phyloP scores from a whole-genome alignment of 2,113 vertebrate species.

The Isurus oxyrinchus region DNA sequence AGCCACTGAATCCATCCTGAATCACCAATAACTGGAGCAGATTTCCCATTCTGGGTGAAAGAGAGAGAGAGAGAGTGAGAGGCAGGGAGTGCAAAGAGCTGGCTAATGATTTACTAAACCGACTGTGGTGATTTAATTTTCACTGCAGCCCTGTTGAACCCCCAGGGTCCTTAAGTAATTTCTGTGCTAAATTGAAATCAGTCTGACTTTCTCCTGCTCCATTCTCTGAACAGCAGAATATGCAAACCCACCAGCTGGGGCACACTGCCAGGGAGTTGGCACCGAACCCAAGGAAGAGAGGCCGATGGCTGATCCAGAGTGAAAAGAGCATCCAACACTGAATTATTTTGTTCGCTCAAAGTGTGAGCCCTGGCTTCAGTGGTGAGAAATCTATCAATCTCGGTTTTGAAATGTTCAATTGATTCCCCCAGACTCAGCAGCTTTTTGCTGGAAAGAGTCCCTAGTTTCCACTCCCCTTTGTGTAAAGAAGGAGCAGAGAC shows the following conservation, averaged over 20 bases:
- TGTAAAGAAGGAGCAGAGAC: not conserved
- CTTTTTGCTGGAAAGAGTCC: not conserved
- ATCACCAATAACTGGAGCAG: not conserved
- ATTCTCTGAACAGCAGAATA: not conserved
- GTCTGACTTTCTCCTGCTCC: not conserved
- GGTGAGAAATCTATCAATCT: not conserved
- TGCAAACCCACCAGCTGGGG: not conserved
- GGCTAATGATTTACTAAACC: not conserved
- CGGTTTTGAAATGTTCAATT: not conserved
- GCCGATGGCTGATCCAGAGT: not conserved
- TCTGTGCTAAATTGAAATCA: conserved; percentile 15
- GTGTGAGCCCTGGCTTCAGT: not conserved
- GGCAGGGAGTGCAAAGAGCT: not conserved
- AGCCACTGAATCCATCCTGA: not conserved
- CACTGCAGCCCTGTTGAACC: not conserved
- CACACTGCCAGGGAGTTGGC: not conserved
- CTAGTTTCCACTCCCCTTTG: not conserved
- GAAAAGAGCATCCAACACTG: not conserved
- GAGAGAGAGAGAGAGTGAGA: not conserved
- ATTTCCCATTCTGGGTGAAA: conserved; percentile 1
- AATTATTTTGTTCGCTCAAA: not conserved
- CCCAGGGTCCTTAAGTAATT: not conserved
- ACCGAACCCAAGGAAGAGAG: not conserved
- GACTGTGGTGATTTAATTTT: conserved; percentile 11
- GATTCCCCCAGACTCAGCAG: not conserved